Percentiles rank a stretch among this genome's conserved stretches.
These are phyloP conservation scores for Acanthornis magna DNA, from an alignment of 2,797 vertebrate genomes.

Conservation along the genomic window DNA sequence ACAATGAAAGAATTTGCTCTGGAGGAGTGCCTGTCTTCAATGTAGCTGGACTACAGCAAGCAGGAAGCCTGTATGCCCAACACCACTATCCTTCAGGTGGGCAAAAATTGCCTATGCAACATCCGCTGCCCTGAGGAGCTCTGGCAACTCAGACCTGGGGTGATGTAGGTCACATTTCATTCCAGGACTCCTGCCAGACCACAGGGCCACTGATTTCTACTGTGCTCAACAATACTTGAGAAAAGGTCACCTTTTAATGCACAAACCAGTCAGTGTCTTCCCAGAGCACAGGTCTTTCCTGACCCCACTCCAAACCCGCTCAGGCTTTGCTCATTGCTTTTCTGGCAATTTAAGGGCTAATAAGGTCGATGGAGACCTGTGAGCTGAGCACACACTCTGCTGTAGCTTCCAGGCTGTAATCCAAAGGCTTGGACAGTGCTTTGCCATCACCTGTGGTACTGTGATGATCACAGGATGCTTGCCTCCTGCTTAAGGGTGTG, in stretches of 20 bases:
- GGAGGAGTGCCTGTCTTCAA: not conserved
- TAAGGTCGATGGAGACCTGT: not conserved
- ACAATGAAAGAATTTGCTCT: not conserved
- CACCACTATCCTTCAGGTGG: no score
- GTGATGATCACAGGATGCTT: not conserved
- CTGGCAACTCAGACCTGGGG: not conserved
- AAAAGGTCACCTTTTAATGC: not conserved
- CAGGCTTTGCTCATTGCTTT: not conserved
- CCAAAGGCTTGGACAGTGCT: not conserved
- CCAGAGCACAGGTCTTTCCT: not conserved
- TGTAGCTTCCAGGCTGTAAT: not conserved
- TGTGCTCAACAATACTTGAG: not conserved
- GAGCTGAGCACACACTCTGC: not conserved
- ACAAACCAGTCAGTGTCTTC: not conserved
- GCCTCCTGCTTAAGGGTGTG: not conserved
- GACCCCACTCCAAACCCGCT: fast-evolving
- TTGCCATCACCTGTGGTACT: not conserved
- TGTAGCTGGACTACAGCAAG: not conserved
- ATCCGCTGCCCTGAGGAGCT: fast-evolving
- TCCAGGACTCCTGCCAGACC: not conserved
- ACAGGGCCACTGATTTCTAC: not conserved
- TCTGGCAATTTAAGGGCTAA: not conserved
- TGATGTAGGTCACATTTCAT: not conserved
- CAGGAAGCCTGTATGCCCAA: not conserved
- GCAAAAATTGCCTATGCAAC: fast-evolving